Evolutionary conservation across 1,140 invertebrate species (phyloP), one percentile per base, ranked within the genome.

Genomic region (Heliconius himera): DNA sequence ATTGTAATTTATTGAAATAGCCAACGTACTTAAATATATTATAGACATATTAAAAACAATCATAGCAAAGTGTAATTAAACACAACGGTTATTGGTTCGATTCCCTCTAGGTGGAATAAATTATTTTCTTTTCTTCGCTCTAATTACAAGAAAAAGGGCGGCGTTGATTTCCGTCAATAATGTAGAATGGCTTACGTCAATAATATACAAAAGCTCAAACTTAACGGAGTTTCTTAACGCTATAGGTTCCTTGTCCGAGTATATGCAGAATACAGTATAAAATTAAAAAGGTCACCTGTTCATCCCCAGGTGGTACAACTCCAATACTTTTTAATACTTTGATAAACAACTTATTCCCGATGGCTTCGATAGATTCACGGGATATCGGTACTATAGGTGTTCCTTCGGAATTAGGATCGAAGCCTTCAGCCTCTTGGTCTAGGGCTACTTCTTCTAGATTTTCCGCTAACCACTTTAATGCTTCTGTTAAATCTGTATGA

Each of bases 381-480:
- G 95, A 95, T 81, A 97, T 94, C 2, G 96, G 96, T n/a, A 97
- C 96, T n/a, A 97, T 89, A 3, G 96, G 96, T 33, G 95, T 94
- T n/a, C 95, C 95, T 79, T 96, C 95, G 16, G 89, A 88, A 72
- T 90, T 95, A 4, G 92, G 87, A 56, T 94, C 89, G 73, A 83
- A 94, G 1, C 93, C 94, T 77, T 95, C 94, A 1, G 94, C 93
- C 83, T 95, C 93, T 80, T 95, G 93, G 72, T 95, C 94, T 36
- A 95, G 78, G 0, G 94, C 94, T 9, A 94, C 91, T 79, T 95
- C 94, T 86, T 95, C 94, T 26, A 95, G 82, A 76, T 83, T 92
- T 81, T 94, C 94, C 2, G 91, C 90, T 49, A 95, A 60, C 94
- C 94, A 95, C 78, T 87, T 90, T n/a, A 95, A 81, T 60, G 90